A percentile compares a stretch with the other conserved stretches of the same genome.
Conservation (phyloP, 2,888 invertebrate genomes). For the Eumacrocentrus americanus region DNA sequence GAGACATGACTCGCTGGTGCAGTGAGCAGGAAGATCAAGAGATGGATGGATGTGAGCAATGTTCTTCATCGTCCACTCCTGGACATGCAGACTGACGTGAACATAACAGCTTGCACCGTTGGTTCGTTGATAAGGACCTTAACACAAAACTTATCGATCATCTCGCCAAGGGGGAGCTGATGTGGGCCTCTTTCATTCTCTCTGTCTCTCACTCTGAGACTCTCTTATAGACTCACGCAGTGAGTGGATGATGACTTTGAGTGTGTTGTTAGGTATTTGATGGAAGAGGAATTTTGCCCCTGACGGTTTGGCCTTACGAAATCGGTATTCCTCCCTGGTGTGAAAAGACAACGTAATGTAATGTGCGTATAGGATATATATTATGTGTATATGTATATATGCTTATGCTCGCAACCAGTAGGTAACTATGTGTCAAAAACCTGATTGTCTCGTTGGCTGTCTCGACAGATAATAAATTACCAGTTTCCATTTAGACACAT, state of each 20-base stretch:
- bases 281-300: no score
- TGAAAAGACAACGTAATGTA: slow-evolving; percentile 21
- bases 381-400: no score
- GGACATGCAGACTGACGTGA: slow-evolving; percentile 44
- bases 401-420: slow-evolving; percentile 7
- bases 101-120: slow-evolving; percentile 50
- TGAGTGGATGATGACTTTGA: neutral
- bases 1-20: slow-evolving; percentile 37
- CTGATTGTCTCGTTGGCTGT: slow-evolving; percentile 21
- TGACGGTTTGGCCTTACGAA: slow-evolving; percentile 14
- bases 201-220: no score
- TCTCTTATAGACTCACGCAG: slow-evolving; percentile 31
- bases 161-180: slow-evolving; percentile 44
- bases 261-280: neutral
- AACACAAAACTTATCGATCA: slow-evolving; percentile 53
- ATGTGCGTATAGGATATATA: neutral
- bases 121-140: slow-evolving; percentile 37
- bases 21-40: slow-evolving; percentile 5
- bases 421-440: slow-evolving; percentile 20
- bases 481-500: neutral
- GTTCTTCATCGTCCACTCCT: slow-evolving; percentile 34
- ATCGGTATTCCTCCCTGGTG: slow-evolving; percentile 15
- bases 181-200: slow-evolving; percentile 5
- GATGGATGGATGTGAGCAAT: slow-evolving; percentile 8
- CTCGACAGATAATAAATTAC: slow-evolving; percentile 21